phyloP scores from a whole-genome alignment of 2,113 vertebrate species.

The Platichthys flesus region DNA sequence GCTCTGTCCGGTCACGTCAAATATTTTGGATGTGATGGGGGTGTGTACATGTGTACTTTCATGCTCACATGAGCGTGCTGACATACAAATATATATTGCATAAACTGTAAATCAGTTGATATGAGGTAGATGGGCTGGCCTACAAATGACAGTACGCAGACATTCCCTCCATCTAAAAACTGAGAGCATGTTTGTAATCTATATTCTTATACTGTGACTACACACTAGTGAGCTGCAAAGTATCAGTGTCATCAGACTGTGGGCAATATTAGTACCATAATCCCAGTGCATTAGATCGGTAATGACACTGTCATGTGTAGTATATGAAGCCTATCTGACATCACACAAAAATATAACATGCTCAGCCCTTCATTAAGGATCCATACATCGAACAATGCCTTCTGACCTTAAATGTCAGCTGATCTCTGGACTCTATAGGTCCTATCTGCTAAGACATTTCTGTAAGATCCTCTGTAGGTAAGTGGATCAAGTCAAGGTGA shows the following conservation, averaged over 20 bases:
- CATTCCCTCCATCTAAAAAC: too few species aligned
- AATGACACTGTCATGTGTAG: background rate
- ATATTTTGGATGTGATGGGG: slow-evolving; percentile 11
- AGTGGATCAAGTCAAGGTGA: background rate
- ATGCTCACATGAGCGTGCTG: background rate
- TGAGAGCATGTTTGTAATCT: too few species aligned
- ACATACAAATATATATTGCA: slow-evolving; percentile 24
- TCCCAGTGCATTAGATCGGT: slow-evolving; percentile 15
- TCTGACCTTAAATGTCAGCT: background rate
- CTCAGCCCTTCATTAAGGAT: background rate
- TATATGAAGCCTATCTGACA: background rate
- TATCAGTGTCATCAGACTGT: background rate
- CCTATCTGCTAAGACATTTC: background rate
- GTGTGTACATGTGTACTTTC: background rate
- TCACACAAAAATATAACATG: background rate
- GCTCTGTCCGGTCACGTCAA: slow-evolving; percentile 23
- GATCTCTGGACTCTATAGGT: background rate
- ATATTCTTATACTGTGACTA: too few species aligned
- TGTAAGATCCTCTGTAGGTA: background rate
- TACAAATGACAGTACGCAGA: background rate
- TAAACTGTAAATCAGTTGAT: slow-evolving; percentile 14
- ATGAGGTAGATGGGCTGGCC: slow-evolving; percentile 1
- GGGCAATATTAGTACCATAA: background rate
- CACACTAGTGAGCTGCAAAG: background rate
- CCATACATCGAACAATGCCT: background rate